A percentile compares a stretch with the other conserved stretches of the same genome.
These are phyloP conservation scores for Clytia hemisphaerica DNA, from an alignment of 30 jellyfish, hydroid and myxozoan species.

Conservation along the genomic window DNA sequence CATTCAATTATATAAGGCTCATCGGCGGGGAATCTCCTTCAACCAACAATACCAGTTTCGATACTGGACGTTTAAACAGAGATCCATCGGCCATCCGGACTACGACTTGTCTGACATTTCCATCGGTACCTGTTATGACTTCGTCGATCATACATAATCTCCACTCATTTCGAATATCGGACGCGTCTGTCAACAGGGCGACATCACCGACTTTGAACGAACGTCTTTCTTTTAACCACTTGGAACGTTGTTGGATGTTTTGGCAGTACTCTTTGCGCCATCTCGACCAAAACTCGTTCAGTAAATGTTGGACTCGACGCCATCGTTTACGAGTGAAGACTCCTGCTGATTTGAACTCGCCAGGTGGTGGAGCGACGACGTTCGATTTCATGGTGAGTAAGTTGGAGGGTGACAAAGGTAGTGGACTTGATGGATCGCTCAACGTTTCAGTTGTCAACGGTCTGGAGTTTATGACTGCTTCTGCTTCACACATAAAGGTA, in stretches of 20 bases:
- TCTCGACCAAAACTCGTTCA: constrained; percentile 22
- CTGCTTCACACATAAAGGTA: neutral
- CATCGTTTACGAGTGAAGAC: neutral
- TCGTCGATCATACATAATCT: no score
- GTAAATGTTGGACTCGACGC: constrained; percentile 14
- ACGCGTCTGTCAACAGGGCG: neutral
- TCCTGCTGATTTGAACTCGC: constrained; percentile 12
- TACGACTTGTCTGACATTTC: no score
- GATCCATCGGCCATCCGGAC: no score
- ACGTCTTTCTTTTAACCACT: constrained; percentile 3
- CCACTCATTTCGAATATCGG: no score
- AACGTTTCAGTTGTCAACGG: no score
- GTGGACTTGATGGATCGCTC: neutral
- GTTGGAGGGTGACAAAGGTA: constrained; percentile 12
- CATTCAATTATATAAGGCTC: no score
- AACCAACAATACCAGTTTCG: no score
- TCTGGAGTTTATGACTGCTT: no score
- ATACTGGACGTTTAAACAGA: no score
- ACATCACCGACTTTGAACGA: constrained; percentile 5
- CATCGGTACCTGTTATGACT: no score
- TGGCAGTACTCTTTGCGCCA: constrained; percentile 25
- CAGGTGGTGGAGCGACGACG: constrained; percentile 18
- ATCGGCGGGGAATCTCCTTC: no score
- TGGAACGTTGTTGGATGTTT: constrained; percentile 1
- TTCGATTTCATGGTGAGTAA: constrained; percentile 11